Base-by-base conservation (phyloP, 2,113 vertebrate species). In the Corythornis cristatus region DNA sequence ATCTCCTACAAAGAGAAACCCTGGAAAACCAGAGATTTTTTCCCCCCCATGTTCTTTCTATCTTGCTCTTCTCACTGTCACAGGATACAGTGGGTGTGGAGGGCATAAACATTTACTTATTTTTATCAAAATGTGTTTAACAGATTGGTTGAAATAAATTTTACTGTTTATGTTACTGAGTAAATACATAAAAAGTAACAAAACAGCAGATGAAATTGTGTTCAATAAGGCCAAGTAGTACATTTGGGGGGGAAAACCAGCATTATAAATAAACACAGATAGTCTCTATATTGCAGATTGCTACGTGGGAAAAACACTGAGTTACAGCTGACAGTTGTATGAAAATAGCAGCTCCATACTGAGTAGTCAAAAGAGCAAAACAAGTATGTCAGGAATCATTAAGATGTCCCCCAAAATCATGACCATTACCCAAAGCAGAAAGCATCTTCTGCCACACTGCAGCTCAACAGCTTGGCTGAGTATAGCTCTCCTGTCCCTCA, bases 301-400 rank as follows among this genome's bases (percentile, higher is more conserved):
- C 3, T 7, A 64, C 8, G 65, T 80, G 71, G 57, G 53, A 71
- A 88, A 88, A 88, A 75, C 67, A 26, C 71, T 61, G 60, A 28
- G 25, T 58, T 70, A 46, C 9, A 73, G 40, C 18, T 67, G 65
- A 73, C 56, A 88, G 68, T 68, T 92, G 83, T 64, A 64, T 74
- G 83, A 90, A 88, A 92, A 71, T 64, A 93, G 74, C 42, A 88
- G 10, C 46, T 94, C 68, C 68, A 23, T 31, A 54, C 46, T 62
- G 64, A 94, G 65, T 68, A 92, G 65, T 16, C 68, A 90, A 93
- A 96, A 81, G 81, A 89, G 68, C 76, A 96, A 92, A 78, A 43
- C 6, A 84, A 90, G 78, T 37, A 37, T 51, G 50, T 43, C 77
- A 56, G 29, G n/a, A 78, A 54, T 71, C 20, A 25, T 71, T 83